A percentile compares a stretch with the other conserved stretches of the same genome.
phyloP scores from a whole-genome alignment of 1,140 invertebrate species.

The Drosophila tani region DNA sequence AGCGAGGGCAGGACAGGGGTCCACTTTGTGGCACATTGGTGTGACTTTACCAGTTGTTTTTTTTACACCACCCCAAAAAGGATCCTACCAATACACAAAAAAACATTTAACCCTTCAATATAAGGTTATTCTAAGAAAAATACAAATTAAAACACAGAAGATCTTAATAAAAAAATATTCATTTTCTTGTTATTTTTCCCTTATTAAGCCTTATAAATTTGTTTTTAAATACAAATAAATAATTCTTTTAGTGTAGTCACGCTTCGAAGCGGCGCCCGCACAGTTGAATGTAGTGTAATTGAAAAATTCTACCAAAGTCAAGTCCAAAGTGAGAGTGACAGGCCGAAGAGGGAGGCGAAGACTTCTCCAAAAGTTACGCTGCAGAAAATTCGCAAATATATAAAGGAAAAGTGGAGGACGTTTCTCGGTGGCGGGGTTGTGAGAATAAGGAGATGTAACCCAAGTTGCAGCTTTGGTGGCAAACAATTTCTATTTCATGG shows the following conservation, averaged over 20 bases:
- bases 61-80: conserved; percentile 1
- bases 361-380: conserved; percentile 76
- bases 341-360: conserved; percentile 29
- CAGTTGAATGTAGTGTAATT: too few species aligned
- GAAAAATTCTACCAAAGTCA: too few species aligned
- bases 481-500: conserved; percentile 82
- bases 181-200: background rate
- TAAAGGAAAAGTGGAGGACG: conserved; percentile 21
- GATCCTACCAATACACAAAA: background rate
- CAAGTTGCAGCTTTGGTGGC: conserved; percentile 41
- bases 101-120: too few species aligned
- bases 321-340: conserved; percentile 83
- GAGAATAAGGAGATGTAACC: conserved; percentile 16
- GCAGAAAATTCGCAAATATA: conserved; percentile 74
- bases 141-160: too few species aligned
- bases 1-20: conserved; percentile 2
- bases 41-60: conserved; percentile 51
- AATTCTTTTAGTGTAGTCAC: background rate
- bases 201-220: background rate
- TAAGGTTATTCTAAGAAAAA: background rate
- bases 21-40: conserved; percentile 67
- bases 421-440: background rate
- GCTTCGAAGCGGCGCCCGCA: too few species aligned
- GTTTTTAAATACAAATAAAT: background rate
- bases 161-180: too few species aligned